Base-by-base conservation (phyloP, 2,797 vertebrate genomes). In the Acanthurus leucopareius region DNA sequence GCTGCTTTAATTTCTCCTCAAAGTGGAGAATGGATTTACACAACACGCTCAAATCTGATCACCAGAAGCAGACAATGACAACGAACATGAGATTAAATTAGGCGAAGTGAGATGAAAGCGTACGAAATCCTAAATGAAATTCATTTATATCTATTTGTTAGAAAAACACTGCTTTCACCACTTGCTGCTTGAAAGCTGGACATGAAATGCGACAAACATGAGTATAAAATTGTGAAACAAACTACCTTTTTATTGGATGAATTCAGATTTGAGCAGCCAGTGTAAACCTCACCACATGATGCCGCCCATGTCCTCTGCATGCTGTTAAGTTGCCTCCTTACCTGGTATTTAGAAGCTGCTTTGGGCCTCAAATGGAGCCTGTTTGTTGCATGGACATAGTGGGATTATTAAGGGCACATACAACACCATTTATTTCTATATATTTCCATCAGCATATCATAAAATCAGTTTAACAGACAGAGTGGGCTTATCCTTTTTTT, bases 361-460 rank as follows among this genome's bases (percentile, higher is more conserved):
- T 75, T 75, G 77, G 82, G 91, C 92, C 92, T 93, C 89, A 89
- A 88, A 92, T 90, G 91, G 91, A 93, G 91, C 83, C 79, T 82
- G 75, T 69, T 77, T 65, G 60, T 72, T 83, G 73, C 72, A 79
- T 76, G 75, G 57, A 82, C 51, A 65, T 40, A 64, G 44, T 64
- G 53, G 60, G 3, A 17, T 69, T 72, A 72, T 59, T n/a, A 32
- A 44, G 10, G 60, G 20, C n/a, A 62, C 47, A 60, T 59, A n/a
- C 67, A 48, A 16, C 69, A 40, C 47, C n/a, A 11, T 79, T 61
- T 66, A 68, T 73, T 56, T 38, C 0, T 65, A 32, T 74, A 16
- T 57, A 69, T 63, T 38, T 61, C 51, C 68, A 72, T 76, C 61
- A 49, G 14, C 68, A 76, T 49, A 71, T 62, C 48, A 77, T 75